Evolutionary conservation across 30 jellyfish, hydroid and myxozoan genomes (phyloP).

Genomic region (Pelagia noctiluca): DNA sequence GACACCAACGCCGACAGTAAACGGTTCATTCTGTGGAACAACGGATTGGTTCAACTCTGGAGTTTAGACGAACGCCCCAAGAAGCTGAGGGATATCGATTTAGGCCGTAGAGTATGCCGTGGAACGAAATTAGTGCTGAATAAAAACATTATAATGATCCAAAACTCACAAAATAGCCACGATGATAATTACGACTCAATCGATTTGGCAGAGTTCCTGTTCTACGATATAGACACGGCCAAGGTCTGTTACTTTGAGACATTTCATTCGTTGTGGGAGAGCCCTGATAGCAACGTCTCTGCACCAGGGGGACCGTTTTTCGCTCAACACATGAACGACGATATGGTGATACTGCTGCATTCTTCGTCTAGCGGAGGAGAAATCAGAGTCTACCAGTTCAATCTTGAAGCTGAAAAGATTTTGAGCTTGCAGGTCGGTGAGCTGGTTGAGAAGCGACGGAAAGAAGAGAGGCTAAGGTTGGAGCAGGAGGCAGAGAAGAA

Average conservation of each 20-base stretch:
- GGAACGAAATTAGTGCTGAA: conserved; percentile 21
- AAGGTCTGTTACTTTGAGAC: conserved; percentile 42
- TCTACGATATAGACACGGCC: conserved; percentile 32
- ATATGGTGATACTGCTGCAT: conserved; percentile 23
- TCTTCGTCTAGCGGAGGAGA: conserved; percentile 29
- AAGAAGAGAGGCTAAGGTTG: conserved; percentile 41
- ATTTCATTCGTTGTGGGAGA: conserved; percentile 6
- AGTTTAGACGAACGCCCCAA: not conserved
- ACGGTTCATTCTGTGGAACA: conserved; percentile 42
- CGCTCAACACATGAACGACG: conserved; percentile 38
- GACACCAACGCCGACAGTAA: conserved; percentile 38
- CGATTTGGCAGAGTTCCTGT: conserved; percentile 21
- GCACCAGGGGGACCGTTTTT: conserved; percentile 40
- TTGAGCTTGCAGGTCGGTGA: conserved; percentile 30
- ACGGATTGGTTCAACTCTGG: conserved; percentile 30
- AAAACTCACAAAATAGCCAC: conserved; percentile 22
- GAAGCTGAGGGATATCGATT: conserved; percentile 27
- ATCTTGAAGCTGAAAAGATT: conserved; percentile 22
- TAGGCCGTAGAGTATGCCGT: conserved; percentile 22
- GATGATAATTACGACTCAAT: conserved; percentile 36
- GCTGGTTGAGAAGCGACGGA: conserved; percentile 44
- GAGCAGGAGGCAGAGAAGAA: conserved; percentile 58
- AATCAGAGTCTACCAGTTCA: conserved; percentile 27
- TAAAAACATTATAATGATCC: conserved; percentile 33
- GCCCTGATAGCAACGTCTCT: conserved; percentile 35